These are phyloP conservation scores for Arizona elegans DNA, from an alignment of 2,113 vertebrate species.

Conservation along the genomic window DNA sequence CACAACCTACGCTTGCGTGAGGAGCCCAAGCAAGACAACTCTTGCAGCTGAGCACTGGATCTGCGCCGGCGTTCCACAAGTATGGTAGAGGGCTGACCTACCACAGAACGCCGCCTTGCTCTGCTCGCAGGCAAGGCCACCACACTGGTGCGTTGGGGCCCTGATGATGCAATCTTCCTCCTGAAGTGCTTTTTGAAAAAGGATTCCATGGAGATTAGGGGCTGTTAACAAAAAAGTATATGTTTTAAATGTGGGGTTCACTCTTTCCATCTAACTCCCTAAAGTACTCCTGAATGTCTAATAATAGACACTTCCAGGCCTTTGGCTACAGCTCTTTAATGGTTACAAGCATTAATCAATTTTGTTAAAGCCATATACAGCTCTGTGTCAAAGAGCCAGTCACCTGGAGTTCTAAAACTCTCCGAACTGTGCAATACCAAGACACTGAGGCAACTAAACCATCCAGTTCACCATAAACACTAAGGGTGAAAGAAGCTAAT, in stretches of 20 bases:
- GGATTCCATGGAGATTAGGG: conserved; percentile 74
- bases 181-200: conserved; percentile 86
- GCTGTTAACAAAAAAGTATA: conserved; percentile 78
- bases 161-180: conserved; percentile 51
- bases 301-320: background rate
- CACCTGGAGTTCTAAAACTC: background rate
- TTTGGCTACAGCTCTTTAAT: background rate
- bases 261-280: background rate
- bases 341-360: background rate
- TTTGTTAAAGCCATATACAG: background rate
- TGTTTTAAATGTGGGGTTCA: conserved; percentile 32
- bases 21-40: conserved; percentile 51
- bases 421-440: background rate
- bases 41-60: conserved; percentile 59
- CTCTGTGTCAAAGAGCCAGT: background rate
- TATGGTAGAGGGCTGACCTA: conserved; percentile 73
- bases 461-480: background rate
- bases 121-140: conserved; percentile 77
- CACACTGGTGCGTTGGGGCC: conserved; percentile 30
- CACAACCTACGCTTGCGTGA: background rate
- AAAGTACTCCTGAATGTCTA: background rate
- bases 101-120: conserved; percentile 81
- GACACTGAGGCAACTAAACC: background rate
- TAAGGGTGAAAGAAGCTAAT: background rate
- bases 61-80: conserved; percentile 72